Percentiles rank a stretch among this genome's conserved stretches.
These are phyloP conservation scores for Sinelater perroti DNA, from an alignment of 2,888 invertebrate genomes.

Conservation along the genomic window DNA sequence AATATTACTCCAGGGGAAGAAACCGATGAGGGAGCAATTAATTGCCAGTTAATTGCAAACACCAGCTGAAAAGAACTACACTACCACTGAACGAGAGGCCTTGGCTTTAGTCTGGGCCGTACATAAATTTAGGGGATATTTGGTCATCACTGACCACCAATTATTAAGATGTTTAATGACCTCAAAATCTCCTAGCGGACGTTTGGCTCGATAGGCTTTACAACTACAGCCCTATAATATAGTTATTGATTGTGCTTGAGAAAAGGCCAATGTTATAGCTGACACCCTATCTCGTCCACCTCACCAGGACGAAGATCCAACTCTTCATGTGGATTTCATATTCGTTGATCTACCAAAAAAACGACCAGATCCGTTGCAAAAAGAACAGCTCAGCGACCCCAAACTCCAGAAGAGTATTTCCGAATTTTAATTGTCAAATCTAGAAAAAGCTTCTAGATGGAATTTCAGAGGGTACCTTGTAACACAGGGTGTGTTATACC, in stretches of 20 bases:
- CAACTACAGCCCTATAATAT: constrained; percentile 53
- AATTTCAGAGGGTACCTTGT: constrained; percentile 30
- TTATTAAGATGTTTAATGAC: constrained; percentile 60
- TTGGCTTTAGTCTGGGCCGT: constrained; percentile 50
- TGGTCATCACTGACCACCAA: constrained; percentile 59
- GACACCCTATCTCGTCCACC: constrained; percentile 48
- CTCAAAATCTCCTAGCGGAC: constrained; percentile 53
- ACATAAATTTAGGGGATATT: constrained; percentile 55
- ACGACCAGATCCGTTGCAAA: background rate
- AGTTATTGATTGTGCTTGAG: constrained; percentile 52
- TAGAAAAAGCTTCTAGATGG: constrained; percentile 35
- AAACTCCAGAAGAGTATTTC: no score
- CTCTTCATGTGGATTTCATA: no score
- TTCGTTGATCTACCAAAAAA: background rate
- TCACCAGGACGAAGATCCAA: no score
- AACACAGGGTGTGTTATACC: constrained; percentile 37
- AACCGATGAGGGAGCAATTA: no score
- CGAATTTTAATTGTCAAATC: constrained; percentile 1
- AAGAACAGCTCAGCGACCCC: constrained; percentile 33
- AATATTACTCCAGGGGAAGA: no score
- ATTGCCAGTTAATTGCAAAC: no score
- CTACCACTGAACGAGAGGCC: constrained; percentile 44
- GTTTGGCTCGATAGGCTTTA: constrained; percentile 58
- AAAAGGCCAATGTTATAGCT: constrained; percentile 52
- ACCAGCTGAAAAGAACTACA: constrained; percentile 46